These are phyloP conservation scores for Xiphophorus couchianus DNA, from an alignment of 2,113 vertebrate genomes.

Conservation along the genomic window DNA sequence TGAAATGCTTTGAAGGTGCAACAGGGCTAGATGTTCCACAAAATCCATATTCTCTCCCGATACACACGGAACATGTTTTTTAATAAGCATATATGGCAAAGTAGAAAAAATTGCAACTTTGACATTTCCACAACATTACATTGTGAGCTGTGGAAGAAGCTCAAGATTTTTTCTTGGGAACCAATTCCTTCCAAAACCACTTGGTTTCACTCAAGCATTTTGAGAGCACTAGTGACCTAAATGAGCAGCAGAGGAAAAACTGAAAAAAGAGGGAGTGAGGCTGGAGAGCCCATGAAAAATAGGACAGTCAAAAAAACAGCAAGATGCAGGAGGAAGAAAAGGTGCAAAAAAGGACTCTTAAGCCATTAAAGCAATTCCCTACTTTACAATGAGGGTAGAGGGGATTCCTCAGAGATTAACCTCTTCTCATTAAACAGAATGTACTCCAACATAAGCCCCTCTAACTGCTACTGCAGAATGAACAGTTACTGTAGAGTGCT, in stretches of 20 bases:
- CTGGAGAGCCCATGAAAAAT: constrained; percentile 23
- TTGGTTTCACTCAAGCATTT: constrained; percentile 41
- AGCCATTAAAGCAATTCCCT: constrained; percentile 18
- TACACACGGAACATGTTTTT: neutral
- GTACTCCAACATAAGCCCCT: constrained; percentile 51
- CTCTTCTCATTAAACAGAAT: constrained; percentile 42
- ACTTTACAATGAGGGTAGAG: constrained; percentile 17
- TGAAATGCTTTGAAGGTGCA: neutral
- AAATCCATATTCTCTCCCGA: neutral
- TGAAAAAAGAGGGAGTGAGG: constrained; percentile 6
- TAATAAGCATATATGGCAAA: neutral
- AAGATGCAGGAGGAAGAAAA: constrained; percentile 25
- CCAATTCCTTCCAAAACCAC: constrained; percentile 52
- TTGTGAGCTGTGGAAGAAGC: constrained; percentile 57
- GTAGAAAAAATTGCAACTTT: neutral
- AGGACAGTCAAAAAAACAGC: constrained; percentile 10
- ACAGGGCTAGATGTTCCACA: neutral
- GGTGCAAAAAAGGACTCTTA: constrained; percentile 42
- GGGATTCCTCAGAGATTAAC: constrained; percentile 29
- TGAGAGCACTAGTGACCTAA: constrained; percentile 45
- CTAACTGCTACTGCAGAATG: constrained; percentile 63
- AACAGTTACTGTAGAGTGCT: constrained; percentile 56
- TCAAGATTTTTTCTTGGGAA: constrained; percentile 64
- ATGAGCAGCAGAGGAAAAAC: constrained; percentile 37
- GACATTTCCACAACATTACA: constrained; percentile 45